Base-by-base conservation (phyloP, 2,797 vertebrate species). In the Centroberyx gerrardi region DNA sequence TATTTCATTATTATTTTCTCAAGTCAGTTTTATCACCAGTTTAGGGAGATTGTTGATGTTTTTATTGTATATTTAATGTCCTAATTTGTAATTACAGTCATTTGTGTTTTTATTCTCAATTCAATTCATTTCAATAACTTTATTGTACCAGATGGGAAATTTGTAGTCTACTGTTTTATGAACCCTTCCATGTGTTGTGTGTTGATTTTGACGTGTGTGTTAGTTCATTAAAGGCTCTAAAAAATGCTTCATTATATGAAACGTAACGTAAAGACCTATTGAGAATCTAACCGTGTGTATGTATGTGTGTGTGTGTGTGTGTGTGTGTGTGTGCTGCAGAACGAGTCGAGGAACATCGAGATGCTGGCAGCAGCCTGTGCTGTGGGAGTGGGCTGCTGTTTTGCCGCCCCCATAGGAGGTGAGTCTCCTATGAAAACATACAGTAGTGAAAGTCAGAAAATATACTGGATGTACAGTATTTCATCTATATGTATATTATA, bases 391-490 rank as follows among this genome's bases (percentile, higher is more conserved):
- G 98, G 98, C 75, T 99, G 98, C 93, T 99, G 98, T 87, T 99
- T 99, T 1, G 98, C 98, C 0, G 97, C 98, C 1, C 98, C 98
- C 2, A 99, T 99, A 0, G 98, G 98, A 96, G 98, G 98, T 97
- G 90, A 94, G 94, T 84, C 36, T 56, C 38, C 49, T 22, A 22
- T 22, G 22, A 22, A 22, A 22, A 22, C 22, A 22, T 22, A 22
- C 22, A 22, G 22, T 22, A 22, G 22, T 22, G 22, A 22, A 22
- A 22, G 22, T 22, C 22, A 22, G 22, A 22, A 22, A 22, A 22
- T 22, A 22, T 22, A 22, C 22, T 22, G 22, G 22, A 22, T 22
- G 22, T 22, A 22, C 22, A 22, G 22, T 22, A 22, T 22, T 22
- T 22, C 22, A 22, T 22, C 22, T 22, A 22, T 22, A 22, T 22